A percentile compares a stretch with the other conserved stretches of the same genome.
These are phyloP conservation scores for Sterna hirundo DNA, from an alignment of 2,113 vertebrate genomes.

Conservation along the genomic window DNA sequence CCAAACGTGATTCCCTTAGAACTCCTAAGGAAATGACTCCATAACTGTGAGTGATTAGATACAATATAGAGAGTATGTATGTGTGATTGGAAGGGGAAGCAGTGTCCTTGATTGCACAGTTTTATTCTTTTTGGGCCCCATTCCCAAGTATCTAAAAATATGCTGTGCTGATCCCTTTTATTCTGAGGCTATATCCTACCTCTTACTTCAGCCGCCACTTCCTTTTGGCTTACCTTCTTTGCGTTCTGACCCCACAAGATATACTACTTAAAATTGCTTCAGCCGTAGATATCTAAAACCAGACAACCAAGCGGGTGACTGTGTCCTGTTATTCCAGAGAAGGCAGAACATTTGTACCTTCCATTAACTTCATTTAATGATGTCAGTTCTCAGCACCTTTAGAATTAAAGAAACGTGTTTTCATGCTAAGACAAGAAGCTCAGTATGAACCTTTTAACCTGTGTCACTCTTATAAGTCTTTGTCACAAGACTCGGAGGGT, in stretches of 20 bases:
- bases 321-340: constrained; percentile 12
- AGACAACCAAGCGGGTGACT: not conserved
- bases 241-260: not conserved
- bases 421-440: not conserved
- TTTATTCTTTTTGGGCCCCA: constrained; percentile 38
- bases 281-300: not conserved
- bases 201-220: constrained; percentile 48
- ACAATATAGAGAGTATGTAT: constrained; percentile 42
- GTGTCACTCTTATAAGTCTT: not conserved
- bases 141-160: constrained; percentile 69
- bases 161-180: constrained; percentile 6
- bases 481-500: not conserved
- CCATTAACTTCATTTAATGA: not conserved
- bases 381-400: constrained; percentile 6
- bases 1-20: constrained; percentile 19
- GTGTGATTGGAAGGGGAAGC: constrained; percentile 57
- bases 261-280: not conserved
- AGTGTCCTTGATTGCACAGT: constrained; percentile 54
- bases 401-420: not conserved
- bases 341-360: constrained; percentile 1
- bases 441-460: not conserved
- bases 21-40: constrained; percentile 62
- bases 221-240: constrained; percentile 48
- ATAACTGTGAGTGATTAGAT: constrained; percentile 43
- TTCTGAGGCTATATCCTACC: constrained; percentile 59